phyloP scores from a whole-genome alignment of 2,797 vertebrate genomes.

The Centroberyx gerrardi region DNA sequence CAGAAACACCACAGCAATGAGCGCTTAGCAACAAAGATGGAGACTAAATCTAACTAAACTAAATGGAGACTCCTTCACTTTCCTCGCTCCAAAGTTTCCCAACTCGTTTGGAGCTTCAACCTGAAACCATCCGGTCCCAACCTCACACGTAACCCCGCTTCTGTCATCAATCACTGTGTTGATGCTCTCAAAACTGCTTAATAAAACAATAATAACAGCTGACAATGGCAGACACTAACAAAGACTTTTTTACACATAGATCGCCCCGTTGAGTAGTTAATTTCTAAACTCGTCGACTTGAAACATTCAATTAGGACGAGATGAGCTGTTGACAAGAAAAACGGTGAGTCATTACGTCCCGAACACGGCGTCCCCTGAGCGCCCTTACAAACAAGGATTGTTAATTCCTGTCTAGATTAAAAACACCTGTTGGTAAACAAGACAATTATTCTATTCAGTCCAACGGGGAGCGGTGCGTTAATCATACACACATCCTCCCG shows the following conservation, averaged over 20 bases:
- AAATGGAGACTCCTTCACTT: too few relatives aligned
- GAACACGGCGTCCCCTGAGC: constrained; percentile 57
- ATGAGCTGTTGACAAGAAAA: constrained; percentile 54
- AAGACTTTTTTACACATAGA: not conserved
- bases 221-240: too few relatives aligned
- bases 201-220: too few relatives aligned
- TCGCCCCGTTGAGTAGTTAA: not conserved
- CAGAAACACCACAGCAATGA: too few relatives aligned
- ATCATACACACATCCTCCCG: constrained; percentile 95
- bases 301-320: constrained; percentile 54
- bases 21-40: too few relatives aligned
- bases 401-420: constrained; percentile 82
- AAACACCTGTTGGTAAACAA: constrained; percentile 98
- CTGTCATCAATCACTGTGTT: too few relatives aligned
- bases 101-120: too few relatives aligned
- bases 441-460: constrained; percentile 91
- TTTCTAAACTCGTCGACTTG: constrained; percentile 23
- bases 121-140: too few relatives aligned
- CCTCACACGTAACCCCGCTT: too few relatives aligned
- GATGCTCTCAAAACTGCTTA: too few relatives aligned
- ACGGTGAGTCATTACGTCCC: constrained; percentile 52
- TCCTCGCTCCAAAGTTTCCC: too few relatives aligned
- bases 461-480: constrained; percentile 90
- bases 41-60: too few relatives aligned
- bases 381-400: constrained; percentile 58